Evolutionary conservation across 2,113 vertebrate genomes (phyloP), one percentile per base, ranked within the genome.

Genomic region (Engystomops pustulosus): DNA sequence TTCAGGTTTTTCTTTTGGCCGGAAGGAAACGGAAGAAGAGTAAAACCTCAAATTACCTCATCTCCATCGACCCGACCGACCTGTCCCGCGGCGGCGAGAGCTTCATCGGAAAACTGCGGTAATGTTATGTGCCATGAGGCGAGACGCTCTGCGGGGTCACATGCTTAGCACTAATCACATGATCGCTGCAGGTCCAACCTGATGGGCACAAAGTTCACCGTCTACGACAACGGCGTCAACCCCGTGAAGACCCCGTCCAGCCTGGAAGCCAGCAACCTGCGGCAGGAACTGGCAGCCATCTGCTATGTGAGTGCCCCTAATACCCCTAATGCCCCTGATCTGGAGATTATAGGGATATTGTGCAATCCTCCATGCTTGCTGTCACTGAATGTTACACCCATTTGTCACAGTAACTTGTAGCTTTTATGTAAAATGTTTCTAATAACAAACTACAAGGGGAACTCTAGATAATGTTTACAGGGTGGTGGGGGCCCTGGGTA

Each of bases 31-130:
- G 98, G 86, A 99, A 99, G 95, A 99, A 98, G 94, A 99, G 98
- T 89, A 99, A 99, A 95, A 99, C 98, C 71, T 99, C 98, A 49
- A 99, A 99, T 98, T 99, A 99, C 95, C 97, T 99, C 94, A 99
- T 99, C 91, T 99, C 98, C 89, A 97, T 98, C 87, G 98, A 99
- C 90, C 97, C 98, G 68, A 99, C 98, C 34, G 98, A 99, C 91
- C 91, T 99, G 88, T 99, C 98, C 86, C 94, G 98, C 86, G 98
- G 96, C 85, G 98, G 97, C 86, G 98, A 99, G 91, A 99, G 98
- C 91, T 99, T 98, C 91, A 95, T 99, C 80, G 98, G 98, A 87
- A 99, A 99, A 92, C 91, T 99, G 80, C 96, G 98, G 98, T 98
- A 93, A 81, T n/a, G 23, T 8, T 6, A 51, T 6, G 12, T 15